Percentiles rank a stretch among this genome's conserved stretches.
Evolutionary conservation across 2,888 invertebrate species (phyloP).

Genomic region (Oscheius onirici): DNA sequence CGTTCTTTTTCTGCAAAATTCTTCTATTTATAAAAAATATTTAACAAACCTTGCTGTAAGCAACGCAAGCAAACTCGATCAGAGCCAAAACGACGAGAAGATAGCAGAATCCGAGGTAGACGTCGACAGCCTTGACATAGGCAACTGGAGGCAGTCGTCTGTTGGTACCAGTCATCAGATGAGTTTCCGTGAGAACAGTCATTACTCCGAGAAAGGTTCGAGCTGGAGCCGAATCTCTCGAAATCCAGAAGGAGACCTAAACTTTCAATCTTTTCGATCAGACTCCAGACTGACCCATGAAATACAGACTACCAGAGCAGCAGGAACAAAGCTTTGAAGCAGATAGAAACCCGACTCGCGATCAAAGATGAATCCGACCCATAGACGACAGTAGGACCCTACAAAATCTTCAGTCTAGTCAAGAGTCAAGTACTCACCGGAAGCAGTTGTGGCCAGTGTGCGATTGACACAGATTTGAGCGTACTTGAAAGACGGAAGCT

Average conservation of each 20-base stretch:
- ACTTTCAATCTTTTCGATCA: conserved; percentile 1
- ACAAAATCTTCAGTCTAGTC: conserved; percentile 33
- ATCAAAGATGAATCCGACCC: conserved; percentile 95
- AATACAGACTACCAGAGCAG: conserved; percentile 55
- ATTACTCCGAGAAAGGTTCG: conserved; percentile 46
- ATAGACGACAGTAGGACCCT: conserved; percentile 94
- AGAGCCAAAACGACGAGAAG: conserved; percentile 60
- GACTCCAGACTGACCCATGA: conserved; percentile 44
- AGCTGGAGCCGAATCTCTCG: conserved; percentile 95
- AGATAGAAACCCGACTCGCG: conserved; percentile 97
- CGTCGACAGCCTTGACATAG: conserved; percentile 64
- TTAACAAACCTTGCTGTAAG: conserved; percentile 55
- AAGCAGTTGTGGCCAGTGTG: conserved; percentile 53
- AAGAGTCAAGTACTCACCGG: conserved; percentile 37
- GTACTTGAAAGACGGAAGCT: conserved; percentile 55
- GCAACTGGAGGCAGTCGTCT: conserved; percentile 60
- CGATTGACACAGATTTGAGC: conserved; percentile 50
- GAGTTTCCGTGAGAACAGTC: conserved; percentile 73
- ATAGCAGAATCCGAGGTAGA: conserved; percentile 65
- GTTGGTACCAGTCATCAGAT: conserved; percentile 79
- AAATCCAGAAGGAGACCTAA: conserved; percentile 95
- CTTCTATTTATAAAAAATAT: background rate
- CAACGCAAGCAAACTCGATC: conserved; percentile 63
- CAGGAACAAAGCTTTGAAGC: conserved; percentile 95
- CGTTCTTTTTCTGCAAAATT: conserved; percentile 54